Evolutionary conservation across 2,888 invertebrate species (phyloP), one percentile per base, ranked within the genome.

Genomic region (Eupithecia dodoneata): DNA sequence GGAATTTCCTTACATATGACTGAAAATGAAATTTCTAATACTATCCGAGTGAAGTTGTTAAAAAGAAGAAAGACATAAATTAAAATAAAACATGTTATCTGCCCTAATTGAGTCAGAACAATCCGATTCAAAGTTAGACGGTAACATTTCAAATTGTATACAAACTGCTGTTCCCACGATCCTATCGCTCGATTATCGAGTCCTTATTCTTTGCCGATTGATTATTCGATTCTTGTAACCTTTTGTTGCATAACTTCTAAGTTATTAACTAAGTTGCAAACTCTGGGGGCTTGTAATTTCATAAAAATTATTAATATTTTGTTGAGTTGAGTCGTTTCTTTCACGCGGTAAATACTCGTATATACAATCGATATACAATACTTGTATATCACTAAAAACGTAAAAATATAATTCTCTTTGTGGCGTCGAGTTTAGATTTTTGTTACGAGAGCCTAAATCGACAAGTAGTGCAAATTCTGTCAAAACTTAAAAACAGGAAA

Each of bases 131-230:
- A 18, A 79, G 63, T 67, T 67, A 67, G 77, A 72, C 79, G 78
- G 76, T 81, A 79, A 78, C 77, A 81, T 83, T 83, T 83, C 84
- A 89, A 92, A 92, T 91, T 87, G 89, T 91, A 92, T 92, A 91
- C 91, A 91, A 92, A 91, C 86, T 87, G 83, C 85, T 85, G 81
- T 92, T 92, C 92, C 90, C 91, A 92, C 91, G 91, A 87, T 87
- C 86, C 90, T 89, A 91, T 90, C 86, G 87, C 85, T 85, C 89
- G 89, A 88, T 91, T 91, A 91, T 90, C 89, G 81, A 71, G 80
- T 83, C 83, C 85, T 82, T 86, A 87, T 87, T 88, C 87, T 85
- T 80, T 83, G 83, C 80, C 83, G 82, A 85, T 42, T 66, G 15
- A 66, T 42, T 66, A 66, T 86, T 84, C 12, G 63, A 63, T 63